Evolutionary conservation across 2,113 vertebrate genomes (phyloP).

Genomic region (Galbula dea): DNA sequence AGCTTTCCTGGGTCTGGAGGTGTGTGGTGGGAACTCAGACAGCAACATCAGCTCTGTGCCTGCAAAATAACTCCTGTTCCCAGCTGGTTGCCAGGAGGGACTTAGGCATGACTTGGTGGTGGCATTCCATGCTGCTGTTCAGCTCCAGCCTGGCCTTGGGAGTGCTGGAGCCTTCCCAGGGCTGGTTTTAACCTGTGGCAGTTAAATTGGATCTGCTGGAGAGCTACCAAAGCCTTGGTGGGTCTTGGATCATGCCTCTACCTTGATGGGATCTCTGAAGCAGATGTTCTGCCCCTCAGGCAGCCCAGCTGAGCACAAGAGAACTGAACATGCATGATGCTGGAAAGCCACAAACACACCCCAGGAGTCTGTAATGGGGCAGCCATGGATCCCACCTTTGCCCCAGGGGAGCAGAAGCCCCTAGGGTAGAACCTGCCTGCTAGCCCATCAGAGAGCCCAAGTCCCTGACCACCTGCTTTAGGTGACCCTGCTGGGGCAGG

Average conservation of each 20-base stretch:
- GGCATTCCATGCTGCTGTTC: background rate
- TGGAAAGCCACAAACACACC: background rate
- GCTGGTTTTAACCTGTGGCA: background rate
- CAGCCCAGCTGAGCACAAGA: background rate
- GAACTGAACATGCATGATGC: background rate
- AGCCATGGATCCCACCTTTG: background rate
- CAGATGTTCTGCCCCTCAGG: background rate
- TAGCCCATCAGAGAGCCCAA: background rate
- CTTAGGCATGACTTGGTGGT: background rate
- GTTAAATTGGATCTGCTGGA: background rate
- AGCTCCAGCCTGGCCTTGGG: background rate
- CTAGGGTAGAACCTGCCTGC: background rate
- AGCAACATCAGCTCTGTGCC: background rate
- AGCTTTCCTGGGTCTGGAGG: background rate
- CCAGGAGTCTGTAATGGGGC: background rate
- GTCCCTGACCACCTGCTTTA: too few relatives aligned
- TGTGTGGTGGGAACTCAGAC: rapidly evolving
- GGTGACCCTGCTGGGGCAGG: too few relatives aligned
- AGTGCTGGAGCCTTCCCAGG: background rate
- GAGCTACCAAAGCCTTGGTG: background rate
- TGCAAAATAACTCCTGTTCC: background rate
- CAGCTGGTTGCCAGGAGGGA: background rate
- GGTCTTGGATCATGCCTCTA: background rate
- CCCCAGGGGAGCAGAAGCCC: background rate
- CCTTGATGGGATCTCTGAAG: background rate